These are phyloP conservation scores for Geopemphigus sp. DNA, from an alignment of 1,140 invertebrate species.

Conservation along the genomic window DNA sequence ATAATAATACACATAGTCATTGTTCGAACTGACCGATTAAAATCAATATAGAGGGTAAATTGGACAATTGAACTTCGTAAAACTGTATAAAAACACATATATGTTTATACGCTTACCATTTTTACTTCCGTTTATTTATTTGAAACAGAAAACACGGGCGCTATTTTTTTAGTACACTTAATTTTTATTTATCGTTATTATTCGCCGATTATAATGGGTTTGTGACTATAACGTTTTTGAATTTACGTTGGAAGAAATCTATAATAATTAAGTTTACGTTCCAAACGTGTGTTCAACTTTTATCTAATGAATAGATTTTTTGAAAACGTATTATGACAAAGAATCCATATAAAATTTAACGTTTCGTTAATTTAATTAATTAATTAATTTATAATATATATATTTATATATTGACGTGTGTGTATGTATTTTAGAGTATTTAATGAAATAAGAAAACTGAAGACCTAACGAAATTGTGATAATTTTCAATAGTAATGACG, in stretches of 20 bases:
- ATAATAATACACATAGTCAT: not conserved
- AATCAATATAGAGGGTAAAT: not conserved
- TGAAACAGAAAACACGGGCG: not conserved
- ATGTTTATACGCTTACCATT: not conserved
- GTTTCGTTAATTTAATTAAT: conserved; percentile 25
- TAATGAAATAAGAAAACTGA: conserved; percentile 26
- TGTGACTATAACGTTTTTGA: not conserved
- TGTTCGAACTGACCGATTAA: not conserved
- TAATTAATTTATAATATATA: not conserved
- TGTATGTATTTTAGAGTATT: not conserved
- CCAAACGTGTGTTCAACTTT: too few relatives aligned
- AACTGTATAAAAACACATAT: not conserved
- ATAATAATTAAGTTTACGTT: too few relatives aligned
- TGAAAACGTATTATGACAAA: not conserved
- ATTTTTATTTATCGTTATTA: conserved; percentile 5
- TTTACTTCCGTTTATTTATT: not conserved
- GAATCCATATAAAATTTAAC: conserved; percentile 6
- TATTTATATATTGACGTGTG: not conserved
- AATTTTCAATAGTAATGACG: conserved; percentile 18
- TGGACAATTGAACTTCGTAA: not conserved
- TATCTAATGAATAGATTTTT: too few relatives aligned
- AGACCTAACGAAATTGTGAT: conserved; percentile 17
- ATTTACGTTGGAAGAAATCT: too few relatives aligned
- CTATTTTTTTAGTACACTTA: not conserved
- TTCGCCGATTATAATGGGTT: not conserved